Conservation (phyloP, 2,888 invertebrate genomes). For the Limulus polyphemus region DNA sequence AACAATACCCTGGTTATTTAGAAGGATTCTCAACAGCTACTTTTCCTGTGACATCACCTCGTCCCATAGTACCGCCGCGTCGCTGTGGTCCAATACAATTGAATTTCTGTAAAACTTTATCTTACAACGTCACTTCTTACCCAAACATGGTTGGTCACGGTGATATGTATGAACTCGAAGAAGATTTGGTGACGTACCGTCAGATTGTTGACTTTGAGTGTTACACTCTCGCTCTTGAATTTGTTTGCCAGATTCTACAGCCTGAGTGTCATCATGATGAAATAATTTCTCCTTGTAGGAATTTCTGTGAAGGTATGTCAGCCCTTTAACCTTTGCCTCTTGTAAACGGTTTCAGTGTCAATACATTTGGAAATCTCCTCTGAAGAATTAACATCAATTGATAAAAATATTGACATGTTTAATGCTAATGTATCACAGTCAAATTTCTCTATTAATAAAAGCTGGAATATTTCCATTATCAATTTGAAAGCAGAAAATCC, state of each 20-base stretch:
- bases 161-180: slow-evolving; percentile 50
- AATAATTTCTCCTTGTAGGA: slow-evolving; percentile 50
- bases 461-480: too few relatives aligned
- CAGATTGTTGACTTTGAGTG: slow-evolving; percentile 76
- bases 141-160: slow-evolving; percentile 64
- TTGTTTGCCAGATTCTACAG: slow-evolving; percentile 72
- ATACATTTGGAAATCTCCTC: slow-evolving; percentile 32
- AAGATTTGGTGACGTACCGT: slow-evolving; percentile 63
- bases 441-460: too few relatives aligned
- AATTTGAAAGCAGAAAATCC: too few relatives aligned
- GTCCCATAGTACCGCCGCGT: slow-evolving; percentile 14
- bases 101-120: slow-evolving; percentile 40
- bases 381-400: slow-evolving; percentile 60
- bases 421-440: too few relatives aligned
- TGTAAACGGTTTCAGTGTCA: neutral
- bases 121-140: slow-evolving; percentile 67
- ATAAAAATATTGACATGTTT: too few relatives aligned
- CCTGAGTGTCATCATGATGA: slow-evolving; percentile 50
- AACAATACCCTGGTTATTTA: slow-evolving; percentile 25
- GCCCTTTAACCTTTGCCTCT: neutral
- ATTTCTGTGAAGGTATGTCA: slow-evolving; percentile 67
- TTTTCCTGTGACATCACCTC: slow-evolving; percentile 10
- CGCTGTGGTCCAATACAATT: slow-evolving; percentile 28
- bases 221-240: slow-evolving; percentile 73
- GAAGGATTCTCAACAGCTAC: slow-evolving; percentile 25